Evolutionary conservation across 2,113 vertebrate genomes (phyloP).

Genomic region (Syrmaticus mikado): DNA sequence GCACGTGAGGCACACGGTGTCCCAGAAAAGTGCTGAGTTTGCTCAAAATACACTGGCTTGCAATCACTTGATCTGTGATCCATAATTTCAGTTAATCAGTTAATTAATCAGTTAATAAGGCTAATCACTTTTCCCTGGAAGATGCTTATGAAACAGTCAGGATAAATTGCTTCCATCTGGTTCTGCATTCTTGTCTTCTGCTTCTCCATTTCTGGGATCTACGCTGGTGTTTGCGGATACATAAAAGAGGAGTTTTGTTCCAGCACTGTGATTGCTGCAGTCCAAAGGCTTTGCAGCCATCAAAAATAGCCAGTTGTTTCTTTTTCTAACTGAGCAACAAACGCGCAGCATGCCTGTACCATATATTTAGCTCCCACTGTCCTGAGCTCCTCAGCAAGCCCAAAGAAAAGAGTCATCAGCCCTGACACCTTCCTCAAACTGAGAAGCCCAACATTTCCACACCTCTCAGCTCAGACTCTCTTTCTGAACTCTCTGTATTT

Average conservation of each 20-base stretch:
- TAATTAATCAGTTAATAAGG: slow-evolving; percentile 70
- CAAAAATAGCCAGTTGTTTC: background rate
- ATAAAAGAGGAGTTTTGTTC: background rate
- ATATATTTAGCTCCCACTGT: background rate
- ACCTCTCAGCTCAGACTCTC: background rate
- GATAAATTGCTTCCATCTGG: slow-evolving; percentile 46
- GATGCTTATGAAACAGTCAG: slow-evolving; percentile 3
- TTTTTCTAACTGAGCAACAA: background rate
- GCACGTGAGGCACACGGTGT: accelerated
- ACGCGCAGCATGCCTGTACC: background rate
- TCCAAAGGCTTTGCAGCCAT: background rate
- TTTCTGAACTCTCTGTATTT: background rate
- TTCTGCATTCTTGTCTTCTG: background rate
- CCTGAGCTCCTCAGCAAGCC: background rate
- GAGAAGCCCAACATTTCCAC: background rate
- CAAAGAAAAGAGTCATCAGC: background rate
- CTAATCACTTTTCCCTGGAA: slow-evolving; percentile 53
- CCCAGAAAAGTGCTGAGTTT: background rate
- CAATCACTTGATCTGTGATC: slow-evolving; percentile 59
- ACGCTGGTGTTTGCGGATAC: background rate
- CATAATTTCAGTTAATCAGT: slow-evolving; percentile 61
- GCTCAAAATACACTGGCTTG: slow-evolving; percentile 35
- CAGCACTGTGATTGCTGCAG: background rate
- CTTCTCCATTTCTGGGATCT: background rate
- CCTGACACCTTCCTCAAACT: background rate